Evolutionary conservation across 1,140 invertebrate species (phyloP).

Genomic region (Brachionus rubens): DNA sequence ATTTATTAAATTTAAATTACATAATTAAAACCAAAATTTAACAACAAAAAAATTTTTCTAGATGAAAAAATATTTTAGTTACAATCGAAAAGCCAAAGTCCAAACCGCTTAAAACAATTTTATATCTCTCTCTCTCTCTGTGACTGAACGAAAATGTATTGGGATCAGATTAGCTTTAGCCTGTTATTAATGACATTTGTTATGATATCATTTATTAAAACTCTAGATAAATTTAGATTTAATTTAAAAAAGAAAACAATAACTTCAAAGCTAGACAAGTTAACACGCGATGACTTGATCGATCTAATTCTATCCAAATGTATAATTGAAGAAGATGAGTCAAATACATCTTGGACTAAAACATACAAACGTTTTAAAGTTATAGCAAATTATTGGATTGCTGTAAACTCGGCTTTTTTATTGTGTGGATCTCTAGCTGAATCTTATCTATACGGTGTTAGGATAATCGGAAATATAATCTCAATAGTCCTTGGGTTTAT

Average conservation of each 20-base stretch:
- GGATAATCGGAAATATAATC: neutral
- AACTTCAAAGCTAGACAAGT: neutral
- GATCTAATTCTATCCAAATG: neutral
- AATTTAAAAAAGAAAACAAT: neutral
- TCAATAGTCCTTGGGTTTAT: neutral
- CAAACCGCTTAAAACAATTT: too few relatives aligned
- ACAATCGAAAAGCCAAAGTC: too few relatives aligned
- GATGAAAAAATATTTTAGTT: too few relatives aligned
- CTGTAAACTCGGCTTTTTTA: neutral
- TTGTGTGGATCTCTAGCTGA: neutral
- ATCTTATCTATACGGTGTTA: neutral
- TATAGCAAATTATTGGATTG: neutral
- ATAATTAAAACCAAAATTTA: too few relatives aligned
- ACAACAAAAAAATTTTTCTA: too few relatives aligned
- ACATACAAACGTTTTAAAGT: slow-evolving; percentile 3
- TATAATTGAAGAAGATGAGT: neutral
- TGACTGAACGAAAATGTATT: slow-evolving; percentile 36
- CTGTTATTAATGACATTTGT: neutral
- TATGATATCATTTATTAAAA: slow-evolving; percentile 13
- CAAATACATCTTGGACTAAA: neutral
- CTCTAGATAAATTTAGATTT: neutral
- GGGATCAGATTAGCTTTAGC: slow-evolving; percentile 23
- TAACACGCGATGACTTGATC: neutral
- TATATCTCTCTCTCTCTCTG: too few relatives aligned
- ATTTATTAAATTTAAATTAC: too few relatives aligned